A percentile compares a stretch with the other conserved stretches of the same genome.
Evolutionary conservation across 2,888 invertebrate species (phyloP).

Genomic region (Ecdyonurus torrentis): DNA sequence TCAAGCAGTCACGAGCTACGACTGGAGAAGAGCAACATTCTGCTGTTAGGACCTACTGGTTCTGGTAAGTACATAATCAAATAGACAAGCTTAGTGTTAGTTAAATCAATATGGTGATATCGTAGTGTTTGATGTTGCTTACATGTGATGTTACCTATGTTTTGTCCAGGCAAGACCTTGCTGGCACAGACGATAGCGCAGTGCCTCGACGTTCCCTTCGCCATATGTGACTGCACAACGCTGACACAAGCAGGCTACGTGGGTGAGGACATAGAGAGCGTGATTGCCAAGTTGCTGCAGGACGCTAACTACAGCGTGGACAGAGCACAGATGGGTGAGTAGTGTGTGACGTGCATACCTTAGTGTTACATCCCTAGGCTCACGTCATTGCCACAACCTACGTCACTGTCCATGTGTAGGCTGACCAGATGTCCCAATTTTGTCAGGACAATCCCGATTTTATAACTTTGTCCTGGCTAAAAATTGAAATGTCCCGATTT

Average conservation of each 20-base stretch:
- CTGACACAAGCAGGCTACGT: constrained; percentile 94
- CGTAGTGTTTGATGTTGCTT: neutral
- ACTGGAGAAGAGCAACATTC: constrained; percentile 91
- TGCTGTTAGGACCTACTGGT: constrained; percentile 92
- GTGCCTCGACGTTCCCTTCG: constrained; percentile 96
- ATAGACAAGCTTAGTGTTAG: neutral
- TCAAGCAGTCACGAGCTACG: constrained; percentile 64
- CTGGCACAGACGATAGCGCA: constrained; percentile 94
- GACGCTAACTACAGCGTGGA: constrained; percentile 97
- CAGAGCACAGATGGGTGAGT: constrained; percentile 69
- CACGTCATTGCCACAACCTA: no score
- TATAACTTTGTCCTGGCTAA: no score
- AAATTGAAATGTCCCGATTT: no score
- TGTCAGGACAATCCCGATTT: no score
- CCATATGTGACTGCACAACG: constrained; percentile 96
- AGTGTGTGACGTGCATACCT: constrained; percentile 2
- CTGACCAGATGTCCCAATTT: no score
- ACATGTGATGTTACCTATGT: neutral
- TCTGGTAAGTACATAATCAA: constrained; percentile 32
- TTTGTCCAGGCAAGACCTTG: constrained; percentile 84
- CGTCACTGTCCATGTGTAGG: no score
- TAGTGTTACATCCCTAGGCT: no score
- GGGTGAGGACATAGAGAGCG: constrained; percentile 99
- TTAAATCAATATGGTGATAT: neutral
- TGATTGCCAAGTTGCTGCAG: constrained; percentile 87